Conservation (phyloP, 1,140 invertebrate genomes). For the Zaprionus kolodkinae region DNA sequence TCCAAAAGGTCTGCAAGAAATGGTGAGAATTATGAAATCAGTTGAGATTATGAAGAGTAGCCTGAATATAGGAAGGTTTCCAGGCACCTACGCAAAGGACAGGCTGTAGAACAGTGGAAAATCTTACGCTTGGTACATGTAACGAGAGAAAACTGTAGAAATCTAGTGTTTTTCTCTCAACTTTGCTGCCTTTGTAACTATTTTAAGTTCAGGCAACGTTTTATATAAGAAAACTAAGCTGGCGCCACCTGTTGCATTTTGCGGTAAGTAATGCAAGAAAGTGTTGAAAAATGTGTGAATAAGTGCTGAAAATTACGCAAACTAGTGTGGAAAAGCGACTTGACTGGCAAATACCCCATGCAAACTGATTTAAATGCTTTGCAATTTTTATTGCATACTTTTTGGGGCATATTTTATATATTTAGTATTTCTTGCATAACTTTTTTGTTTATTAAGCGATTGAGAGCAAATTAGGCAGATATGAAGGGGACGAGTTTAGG, state of each 20-base stretch:
- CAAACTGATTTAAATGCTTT: too few relatives aligned
- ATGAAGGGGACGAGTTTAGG: too few relatives aligned
- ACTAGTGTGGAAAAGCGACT: too few relatives aligned
- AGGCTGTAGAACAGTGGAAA: not conserved
- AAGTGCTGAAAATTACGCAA: too few relatives aligned
- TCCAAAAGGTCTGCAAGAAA: not conserved
- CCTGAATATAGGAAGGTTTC: not conserved
- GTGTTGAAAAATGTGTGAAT: too few relatives aligned
- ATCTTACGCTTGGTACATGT: not conserved
- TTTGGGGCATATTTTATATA: too few relatives aligned
- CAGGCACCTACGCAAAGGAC: not conserved
- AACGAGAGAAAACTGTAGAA: not conserved
- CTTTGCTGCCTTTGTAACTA: not conserved
- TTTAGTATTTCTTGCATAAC: too few relatives aligned
- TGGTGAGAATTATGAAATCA: not conserved
- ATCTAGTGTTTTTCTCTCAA: not conserved
- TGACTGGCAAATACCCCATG: too few relatives aligned
- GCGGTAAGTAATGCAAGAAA: too few relatives aligned
- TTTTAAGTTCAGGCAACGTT: not conserved
- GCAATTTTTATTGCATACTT: too few relatives aligned
- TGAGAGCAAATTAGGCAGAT: too few relatives aligned
- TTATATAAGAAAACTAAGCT: not conserved
- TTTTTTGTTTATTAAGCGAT: too few relatives aligned
- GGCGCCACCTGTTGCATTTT: not conserved
- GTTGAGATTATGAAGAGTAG: not conserved